These are phyloP conservation scores for Acrossocheilus wenchowensis DNA, from an alignment of 2,797 vertebrate genomes.

Conservation along the genomic window DNA sequence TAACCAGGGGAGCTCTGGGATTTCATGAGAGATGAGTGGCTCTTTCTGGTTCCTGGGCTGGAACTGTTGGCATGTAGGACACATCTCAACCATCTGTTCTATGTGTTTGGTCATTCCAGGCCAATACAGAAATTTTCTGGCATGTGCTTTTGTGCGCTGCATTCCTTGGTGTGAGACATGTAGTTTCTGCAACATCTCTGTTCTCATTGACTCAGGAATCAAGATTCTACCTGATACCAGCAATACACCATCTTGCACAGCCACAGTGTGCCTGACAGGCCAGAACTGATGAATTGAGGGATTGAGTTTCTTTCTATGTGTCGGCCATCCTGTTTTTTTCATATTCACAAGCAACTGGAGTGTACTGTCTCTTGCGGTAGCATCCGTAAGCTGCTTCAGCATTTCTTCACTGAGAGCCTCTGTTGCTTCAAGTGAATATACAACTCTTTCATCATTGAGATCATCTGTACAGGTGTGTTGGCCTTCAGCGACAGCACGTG, in stretches of 20 bases:
- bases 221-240: constrained; percentile 9
- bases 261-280: constrained; percentile 32
- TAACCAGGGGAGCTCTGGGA: too few relatives aligned
- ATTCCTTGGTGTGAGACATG: constrained; percentile 35
- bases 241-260: background rate
- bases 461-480: background rate
- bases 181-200: constrained; percentile 6
- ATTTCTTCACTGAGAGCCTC: constrained; percentile 7
- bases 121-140: constrained; percentile 6
- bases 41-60: constrained; percentile 47
- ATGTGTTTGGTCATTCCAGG: constrained; percentile 23
- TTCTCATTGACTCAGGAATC: constrained; percentile 19
- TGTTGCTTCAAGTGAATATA: background rate
- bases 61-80: constrained; percentile 6
- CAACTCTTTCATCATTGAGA: background rate
- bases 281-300: constrained; percentile 6
- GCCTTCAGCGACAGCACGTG: background rate
- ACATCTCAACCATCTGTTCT: constrained; percentile 14
- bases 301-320: constrained; percentile 15
- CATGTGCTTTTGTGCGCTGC: background rate
- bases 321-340: constrained; percentile 14
- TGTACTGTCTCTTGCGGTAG: constrained; percentile 24
- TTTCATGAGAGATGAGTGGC: constrained; percentile 25
- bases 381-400: constrained; percentile 25
- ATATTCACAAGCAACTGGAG: constrained; percentile 27